phyloP scores from a whole-genome alignment of 2,113 vertebrate species.

The Brachypodius melanocephalos region DNA sequence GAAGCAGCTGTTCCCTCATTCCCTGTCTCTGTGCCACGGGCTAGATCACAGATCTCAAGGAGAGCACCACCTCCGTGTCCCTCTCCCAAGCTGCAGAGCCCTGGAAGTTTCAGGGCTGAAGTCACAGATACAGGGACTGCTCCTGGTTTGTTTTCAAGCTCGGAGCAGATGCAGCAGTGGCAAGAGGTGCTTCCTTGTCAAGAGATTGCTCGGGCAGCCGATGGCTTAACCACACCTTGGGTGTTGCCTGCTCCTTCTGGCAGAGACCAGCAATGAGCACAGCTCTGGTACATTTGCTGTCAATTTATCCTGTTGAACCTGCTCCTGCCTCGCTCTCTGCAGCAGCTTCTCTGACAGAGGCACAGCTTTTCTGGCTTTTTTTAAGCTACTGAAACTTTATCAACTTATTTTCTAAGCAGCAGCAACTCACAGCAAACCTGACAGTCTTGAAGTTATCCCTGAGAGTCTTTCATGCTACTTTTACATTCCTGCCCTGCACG shows the following conservation, averaged over 20 bases:
- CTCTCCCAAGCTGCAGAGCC: background rate
- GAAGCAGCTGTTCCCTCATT: background rate
- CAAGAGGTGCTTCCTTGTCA: background rate
- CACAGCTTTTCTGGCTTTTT: background rate
- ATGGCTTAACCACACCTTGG: background rate
- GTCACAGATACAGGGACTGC: background rate
- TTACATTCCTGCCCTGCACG: background rate
- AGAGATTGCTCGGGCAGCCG: background rate
- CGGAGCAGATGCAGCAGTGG: rapidly evolving
- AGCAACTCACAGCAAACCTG: background rate
- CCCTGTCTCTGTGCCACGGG: background rate
- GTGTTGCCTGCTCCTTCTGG: background rate
- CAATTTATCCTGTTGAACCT: constrained; percentile 14
- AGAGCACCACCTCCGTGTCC: background rate
- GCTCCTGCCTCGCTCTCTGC: background rate
- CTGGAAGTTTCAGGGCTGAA: background rate
- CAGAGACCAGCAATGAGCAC: background rate
- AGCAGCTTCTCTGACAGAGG: background rate
- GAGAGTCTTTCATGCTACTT: background rate
- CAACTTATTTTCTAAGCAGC: background rate
- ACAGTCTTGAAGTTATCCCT: background rate
- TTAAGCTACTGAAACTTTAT: background rate
- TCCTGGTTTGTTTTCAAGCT: background rate
- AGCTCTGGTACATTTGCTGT: background rate
- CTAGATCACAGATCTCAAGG: background rate